These are phyloP conservation scores for Onthophagus sagittarius DNA, from an alignment of 2,888 invertebrate species.

Conservation along the genomic window DNA sequence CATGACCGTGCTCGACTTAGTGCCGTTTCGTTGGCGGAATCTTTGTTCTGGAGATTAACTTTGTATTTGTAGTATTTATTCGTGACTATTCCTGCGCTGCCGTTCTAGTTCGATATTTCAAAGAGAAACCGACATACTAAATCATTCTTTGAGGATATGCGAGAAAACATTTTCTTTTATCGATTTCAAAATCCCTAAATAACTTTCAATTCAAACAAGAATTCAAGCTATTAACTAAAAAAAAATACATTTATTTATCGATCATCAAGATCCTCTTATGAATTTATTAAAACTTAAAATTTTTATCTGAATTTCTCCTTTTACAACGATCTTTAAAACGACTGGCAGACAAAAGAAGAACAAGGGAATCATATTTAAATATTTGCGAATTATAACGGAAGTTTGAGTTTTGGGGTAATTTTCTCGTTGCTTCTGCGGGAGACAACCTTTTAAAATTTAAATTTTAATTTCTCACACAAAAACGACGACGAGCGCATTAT, in stretches of 20 bases:
- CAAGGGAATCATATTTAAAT: not conserved
- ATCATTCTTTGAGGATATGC: not conserved
- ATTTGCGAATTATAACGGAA: not conserved
- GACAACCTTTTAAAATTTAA: not conserved
- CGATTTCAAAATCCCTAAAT: too few species aligned
- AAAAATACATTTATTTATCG: too few species aligned
- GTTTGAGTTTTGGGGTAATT: not conserved
- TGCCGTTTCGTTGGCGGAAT: constrained; percentile 21
- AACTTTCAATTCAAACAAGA: too few species aligned
- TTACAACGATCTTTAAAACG: not conserved
- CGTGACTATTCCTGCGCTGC: not conserved
- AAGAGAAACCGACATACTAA: not conserved
- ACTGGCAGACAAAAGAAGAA: not conserved
- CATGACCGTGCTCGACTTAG: constrained; percentile 19
- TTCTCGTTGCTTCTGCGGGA: not conserved
- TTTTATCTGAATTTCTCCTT: not conserved
- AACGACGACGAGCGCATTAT: not conserved
- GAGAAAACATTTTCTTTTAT: too few species aligned
- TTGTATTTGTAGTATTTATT: constrained; percentile 22
- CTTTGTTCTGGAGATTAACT: constrained; percentile 21
- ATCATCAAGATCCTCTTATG: too few species aligned
- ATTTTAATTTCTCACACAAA: not conserved
- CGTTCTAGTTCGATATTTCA: not conserved
- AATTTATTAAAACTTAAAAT: too few species aligned
- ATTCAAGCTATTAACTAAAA: too few species aligned